Conservation (phyloP, 2,113 vertebrate genomes). For the Pteropus alecto region DNA sequence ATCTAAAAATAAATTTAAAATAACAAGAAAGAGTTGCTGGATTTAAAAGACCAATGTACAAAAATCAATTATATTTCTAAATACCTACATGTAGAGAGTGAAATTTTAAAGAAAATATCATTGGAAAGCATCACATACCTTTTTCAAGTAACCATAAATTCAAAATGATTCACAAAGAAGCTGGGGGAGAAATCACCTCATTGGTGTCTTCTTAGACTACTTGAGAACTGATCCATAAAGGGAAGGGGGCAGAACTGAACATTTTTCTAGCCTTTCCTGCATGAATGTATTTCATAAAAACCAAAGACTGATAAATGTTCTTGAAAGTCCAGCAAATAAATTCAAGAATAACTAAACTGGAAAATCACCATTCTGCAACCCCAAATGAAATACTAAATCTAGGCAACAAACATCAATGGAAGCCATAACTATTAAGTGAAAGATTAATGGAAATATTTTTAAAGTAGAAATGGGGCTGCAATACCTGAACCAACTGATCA, state of each 20-base stretch:
- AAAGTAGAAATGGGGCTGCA: neutral
- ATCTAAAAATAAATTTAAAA: conserved; percentile 25
- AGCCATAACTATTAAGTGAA: neutral
- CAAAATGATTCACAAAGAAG: neutral
- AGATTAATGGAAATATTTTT: neutral
- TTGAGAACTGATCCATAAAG: neutral
- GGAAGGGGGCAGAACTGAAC: neutral
- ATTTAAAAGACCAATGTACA: neutral
- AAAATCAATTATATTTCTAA: conserved; percentile 5
- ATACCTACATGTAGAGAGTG: neutral
- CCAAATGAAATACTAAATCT: neutral
- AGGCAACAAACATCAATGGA: neutral
- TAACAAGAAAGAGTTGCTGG: neutral
- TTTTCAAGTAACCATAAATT: neutral
- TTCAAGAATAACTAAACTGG: neutral
- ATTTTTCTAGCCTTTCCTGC: neutral
- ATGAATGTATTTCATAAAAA: neutral
- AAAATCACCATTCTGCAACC: neutral
- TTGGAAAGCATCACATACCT: neutral
- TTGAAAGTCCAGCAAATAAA: neutral
- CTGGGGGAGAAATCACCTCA: neutral
- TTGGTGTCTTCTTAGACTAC: neutral
- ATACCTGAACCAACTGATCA: neutral
- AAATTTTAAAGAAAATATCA: conserved; percentile 19
- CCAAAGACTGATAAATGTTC: neutral